Evolutionary conservation across 2,797 vertebrate species (phyloP).

Genomic region (Sebastes taczanowskii): DNA sequence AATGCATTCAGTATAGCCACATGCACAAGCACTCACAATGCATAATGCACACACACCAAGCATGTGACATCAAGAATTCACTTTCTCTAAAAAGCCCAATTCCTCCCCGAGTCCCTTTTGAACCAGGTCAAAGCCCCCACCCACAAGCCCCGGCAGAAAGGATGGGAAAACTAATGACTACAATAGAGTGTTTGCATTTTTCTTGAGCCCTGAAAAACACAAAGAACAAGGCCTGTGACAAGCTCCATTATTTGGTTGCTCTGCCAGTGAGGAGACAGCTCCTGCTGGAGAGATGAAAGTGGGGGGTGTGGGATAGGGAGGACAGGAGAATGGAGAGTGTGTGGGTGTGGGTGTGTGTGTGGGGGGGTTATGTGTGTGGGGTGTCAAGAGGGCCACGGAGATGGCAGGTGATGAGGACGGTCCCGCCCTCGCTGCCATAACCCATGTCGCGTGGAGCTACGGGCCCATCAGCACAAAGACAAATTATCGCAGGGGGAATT

Average conservation of each 20-base stretch:
- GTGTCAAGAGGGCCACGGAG: slow-evolving; percentile 93
- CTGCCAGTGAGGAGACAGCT: slow-evolving; percentile 93
- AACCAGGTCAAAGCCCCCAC: slow-evolving; percentile 89
- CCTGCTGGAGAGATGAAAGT: slow-evolving; percentile 90
- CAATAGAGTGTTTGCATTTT: slow-evolving; percentile 97
- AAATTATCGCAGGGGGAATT: slow-evolving; percentile 90
- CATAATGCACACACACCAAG: slow-evolving; percentile 81
- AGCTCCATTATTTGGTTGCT: slow-evolving; percentile 98
- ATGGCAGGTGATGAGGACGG: slow-evolving; percentile 97
- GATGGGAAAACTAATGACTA: slow-evolving; percentile 98
- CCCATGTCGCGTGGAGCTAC: slow-evolving; percentile 86
- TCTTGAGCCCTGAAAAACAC: slow-evolving; percentile 89
- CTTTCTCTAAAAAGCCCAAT: slow-evolving; percentile 87
- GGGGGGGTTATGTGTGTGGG: slow-evolving; percentile 86
- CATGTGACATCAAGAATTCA: slow-evolving; percentile 87
- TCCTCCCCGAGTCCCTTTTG: slow-evolving; percentile 88
- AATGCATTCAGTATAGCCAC: slow-evolving; percentile 16
- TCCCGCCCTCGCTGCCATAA: slow-evolving; percentile 85
- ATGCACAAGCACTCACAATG: slow-evolving; percentile 53
- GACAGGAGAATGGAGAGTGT: slow-evolving; percentile 72
- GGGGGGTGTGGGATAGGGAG: slow-evolving; percentile 71
- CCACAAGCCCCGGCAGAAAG: slow-evolving; percentile 87
- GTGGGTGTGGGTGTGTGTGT: slow-evolving; percentile 46
- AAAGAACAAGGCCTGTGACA: slow-evolving; percentile 98
- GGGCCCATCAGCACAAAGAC: slow-evolving; percentile 92